Base-by-base conservation (phyloP, 2,888 invertebrate genomes). In the Lysandra coridon region DNA sequence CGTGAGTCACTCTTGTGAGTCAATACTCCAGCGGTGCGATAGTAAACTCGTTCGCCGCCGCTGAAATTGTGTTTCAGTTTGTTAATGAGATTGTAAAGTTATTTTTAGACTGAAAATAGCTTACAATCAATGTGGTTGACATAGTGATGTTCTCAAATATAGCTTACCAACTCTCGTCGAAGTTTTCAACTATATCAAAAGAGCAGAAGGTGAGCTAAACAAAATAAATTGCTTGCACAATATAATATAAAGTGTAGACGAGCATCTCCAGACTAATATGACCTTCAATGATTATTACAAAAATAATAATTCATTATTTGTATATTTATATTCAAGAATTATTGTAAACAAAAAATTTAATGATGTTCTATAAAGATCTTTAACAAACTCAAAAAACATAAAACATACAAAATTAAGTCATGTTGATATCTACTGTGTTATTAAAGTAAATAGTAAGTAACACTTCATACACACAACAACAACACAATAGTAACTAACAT, bases 91-190 rank as follows among this genome's bases (percentile, higher is more conserved):
- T 80, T 82, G 79, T 60, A 81, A 73, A 81, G 83, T 81, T 79
- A 81, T 79, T 86, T 86, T 82, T 81, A 80, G 81, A 85, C 86
- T 88, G 88, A 88, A 89, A 86, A 84, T 78, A 73, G 73, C 17
- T 83, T 81, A 88, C 89, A 90, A 90, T 85, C 83, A 80, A 84
- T 85, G 85, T 82, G 84, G 86, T 86, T 83, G 74, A 79, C 80
- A 82, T 80, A 88, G 90, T 88, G 84, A 94, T 94, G 94, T 92
- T 94, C 87, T 91, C 92, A 62, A 90, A 89, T 17, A 84, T 94
- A 82, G 92, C 94, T 23, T 93, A 94, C 83, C 89, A 92, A 84
- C 87, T 94, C 81, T 94, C 94, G 80, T 90, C 90, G 64, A 91
- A 89, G 83, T 94, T 94, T 85, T 83, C 69, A 33, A 69, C 69